phyloP scores from a whole-genome alignment of 2,888 invertebrate species.

The Phalangium opilio region DNA sequence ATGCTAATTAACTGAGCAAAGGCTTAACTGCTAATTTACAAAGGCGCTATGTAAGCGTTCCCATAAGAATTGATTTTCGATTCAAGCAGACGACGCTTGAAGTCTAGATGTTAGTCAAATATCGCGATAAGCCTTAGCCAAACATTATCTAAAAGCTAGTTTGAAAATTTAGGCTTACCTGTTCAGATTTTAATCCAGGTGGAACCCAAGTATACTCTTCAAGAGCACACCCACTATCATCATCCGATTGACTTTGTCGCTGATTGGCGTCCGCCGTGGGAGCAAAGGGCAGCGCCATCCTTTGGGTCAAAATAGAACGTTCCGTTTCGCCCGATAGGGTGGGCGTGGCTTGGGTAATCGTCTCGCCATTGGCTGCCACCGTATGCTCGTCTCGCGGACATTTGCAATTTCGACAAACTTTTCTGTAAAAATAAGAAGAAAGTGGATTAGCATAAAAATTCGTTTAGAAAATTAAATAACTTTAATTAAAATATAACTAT shows the following conservation, averaged over 20 bases:
- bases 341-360: conserved; percentile 31
- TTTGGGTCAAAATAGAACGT: conserved; percentile 13
- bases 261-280: conserved; percentile 46
- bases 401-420: conserved; percentile 68
- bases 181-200: conserved; percentile 85
- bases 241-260: conserved; percentile 81
- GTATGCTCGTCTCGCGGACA: conserved; percentile 41
- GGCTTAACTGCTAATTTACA: too few species aligned
- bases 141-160: too few species aligned
- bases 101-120: too few species aligned
- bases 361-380: conserved; percentile 19
- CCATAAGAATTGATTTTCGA: too few species aligned
- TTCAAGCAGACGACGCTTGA: too few species aligned
- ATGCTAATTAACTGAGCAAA: too few species aligned
- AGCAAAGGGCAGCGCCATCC: conserved; percentile 8
- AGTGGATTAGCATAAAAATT: too few species aligned
- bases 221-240: conserved; percentile 91
- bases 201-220: conserved; percentile 99
- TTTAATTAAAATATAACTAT: too few species aligned
- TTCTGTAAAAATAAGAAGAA: conserved; percentile 41
- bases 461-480: too few species aligned
- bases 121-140: too few species aligned
- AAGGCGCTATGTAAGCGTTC: too few species aligned
- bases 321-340: conserved; percentile 29
- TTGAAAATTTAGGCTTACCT: conserved; percentile 46